A percentile compares a stretch with the other conserved stretches of the same genome.
Conservation (phyloP, 2,797 vertebrate species). For the Phrynocephalus forsythii region DNA sequence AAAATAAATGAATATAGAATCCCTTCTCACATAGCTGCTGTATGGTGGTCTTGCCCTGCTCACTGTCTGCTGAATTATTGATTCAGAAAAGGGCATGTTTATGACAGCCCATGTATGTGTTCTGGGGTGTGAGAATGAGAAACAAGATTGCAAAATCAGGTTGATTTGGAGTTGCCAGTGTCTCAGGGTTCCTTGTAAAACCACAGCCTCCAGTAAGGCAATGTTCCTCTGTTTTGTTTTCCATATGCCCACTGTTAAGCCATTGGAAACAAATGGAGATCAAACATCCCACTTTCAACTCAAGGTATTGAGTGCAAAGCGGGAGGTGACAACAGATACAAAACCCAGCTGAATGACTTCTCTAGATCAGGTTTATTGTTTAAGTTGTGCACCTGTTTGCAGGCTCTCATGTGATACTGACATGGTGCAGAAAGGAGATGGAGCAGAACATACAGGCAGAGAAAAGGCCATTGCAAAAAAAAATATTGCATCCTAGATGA, state of each 20-base stretch:
- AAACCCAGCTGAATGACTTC: slow-evolving; percentile 58
- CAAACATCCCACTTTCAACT: slow-evolving; percentile 37
- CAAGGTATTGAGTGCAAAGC: slow-evolving; percentile 46
- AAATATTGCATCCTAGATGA: slow-evolving; percentile 52
- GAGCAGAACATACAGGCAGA: slow-evolving; percentile 52
- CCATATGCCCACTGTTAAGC: slow-evolving; percentile 44
- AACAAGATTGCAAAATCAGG: background rate
- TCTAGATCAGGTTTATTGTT: slow-evolving; percentile 55
- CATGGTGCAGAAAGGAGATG: slow-evolving; percentile 70
- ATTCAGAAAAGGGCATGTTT: background rate
- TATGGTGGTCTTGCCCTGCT: too few relatives aligned
- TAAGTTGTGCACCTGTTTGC: slow-evolving; percentile 73
- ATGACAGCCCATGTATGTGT: background rate
- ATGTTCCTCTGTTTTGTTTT: background rate
- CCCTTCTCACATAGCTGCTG: background rate
- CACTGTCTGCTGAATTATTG: background rate
- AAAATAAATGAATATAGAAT: background rate
- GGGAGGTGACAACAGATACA: slow-evolving; percentile 67
- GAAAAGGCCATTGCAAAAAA: fast-evolving
- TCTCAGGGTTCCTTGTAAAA: slow-evolving; percentile 3
- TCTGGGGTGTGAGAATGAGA: background rate
- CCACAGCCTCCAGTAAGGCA: slow-evolving; percentile 13
- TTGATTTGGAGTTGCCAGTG: fast-evolving
- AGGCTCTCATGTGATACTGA: slow-evolving; percentile 69
- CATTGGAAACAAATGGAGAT: slow-evolving; percentile 25